A percentile compares a stretch with the other conserved stretches of the same genome.
Conservation (phyloP, 2,113 vertebrate genomes). For the Seriola quinqueradiata region DNA sequence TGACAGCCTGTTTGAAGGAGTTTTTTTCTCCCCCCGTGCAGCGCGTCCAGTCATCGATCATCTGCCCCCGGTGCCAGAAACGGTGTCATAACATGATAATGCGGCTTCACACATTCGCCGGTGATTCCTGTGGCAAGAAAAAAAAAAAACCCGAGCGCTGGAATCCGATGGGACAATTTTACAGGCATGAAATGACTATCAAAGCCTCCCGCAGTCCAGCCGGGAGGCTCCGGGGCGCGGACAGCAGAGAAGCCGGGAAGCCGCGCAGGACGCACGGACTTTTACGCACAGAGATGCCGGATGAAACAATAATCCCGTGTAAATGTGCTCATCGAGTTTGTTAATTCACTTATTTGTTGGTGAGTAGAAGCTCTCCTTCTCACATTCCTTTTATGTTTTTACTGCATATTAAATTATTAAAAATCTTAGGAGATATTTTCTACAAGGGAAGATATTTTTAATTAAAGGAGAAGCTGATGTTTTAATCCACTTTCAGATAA, state of each 20-base stretch:
- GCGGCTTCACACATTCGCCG: conserved; percentile 68
- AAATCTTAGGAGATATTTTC: not conserved
- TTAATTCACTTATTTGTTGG: conserved; percentile 40
- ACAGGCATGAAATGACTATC: conserved; percentile 74
- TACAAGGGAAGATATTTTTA: not conserved
- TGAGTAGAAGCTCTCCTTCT: conserved; percentile 58
- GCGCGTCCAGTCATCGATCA: conserved; percentile 75
- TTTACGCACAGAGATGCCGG: conserved; percentile 57
- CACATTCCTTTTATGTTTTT: not conserved
- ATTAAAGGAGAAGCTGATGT: conserved; percentile 6
- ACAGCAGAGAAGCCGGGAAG: conserved; percentile 30
- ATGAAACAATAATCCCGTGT: conserved; percentile 2
- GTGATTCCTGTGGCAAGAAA: conserved; percentile 63
- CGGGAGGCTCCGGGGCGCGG: conserved; percentile 51
- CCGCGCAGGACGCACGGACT: conserved; percentile 55
- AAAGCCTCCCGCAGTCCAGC: conserved; percentile 64
- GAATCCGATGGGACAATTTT: conserved; percentile 69
- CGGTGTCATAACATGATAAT: conserved; percentile 77
- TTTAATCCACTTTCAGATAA: conserved; percentile 38
- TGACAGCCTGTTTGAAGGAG: conserved; percentile 64
- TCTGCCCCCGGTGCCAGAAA: conserved; percentile 64
- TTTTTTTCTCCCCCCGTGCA: conserved; percentile 37
- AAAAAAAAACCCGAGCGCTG: conserved; percentile 61
- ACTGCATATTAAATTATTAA: conserved; percentile 19
- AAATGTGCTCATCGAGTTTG: not conserved